Conservation (phyloP, 2,888 invertebrate genomes). For the Beris morrisii region DNA sequence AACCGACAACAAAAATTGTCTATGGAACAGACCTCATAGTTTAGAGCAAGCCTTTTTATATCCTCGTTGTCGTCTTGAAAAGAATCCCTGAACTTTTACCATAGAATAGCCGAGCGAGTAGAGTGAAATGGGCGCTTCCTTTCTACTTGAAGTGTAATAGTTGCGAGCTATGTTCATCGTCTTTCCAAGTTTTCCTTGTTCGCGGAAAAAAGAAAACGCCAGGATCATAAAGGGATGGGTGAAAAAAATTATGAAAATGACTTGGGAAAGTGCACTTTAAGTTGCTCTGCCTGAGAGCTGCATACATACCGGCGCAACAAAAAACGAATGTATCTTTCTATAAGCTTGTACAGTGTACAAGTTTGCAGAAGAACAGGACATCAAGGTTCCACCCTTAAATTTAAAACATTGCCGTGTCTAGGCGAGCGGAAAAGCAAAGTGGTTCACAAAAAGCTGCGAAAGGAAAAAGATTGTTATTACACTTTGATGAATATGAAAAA, state of each 20-base stretch:
- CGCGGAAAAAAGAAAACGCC: constrained; percentile 21
- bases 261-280: constrained; percentile 32
- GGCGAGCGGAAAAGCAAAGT: background rate
- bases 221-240: constrained; percentile 26
- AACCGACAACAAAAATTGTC: too few species aligned
- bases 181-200: too few species aligned
- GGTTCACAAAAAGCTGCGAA: background rate
- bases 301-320: background rate
- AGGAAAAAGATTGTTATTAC: constrained; percentile 19
- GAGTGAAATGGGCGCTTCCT: too few species aligned
- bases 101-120: too few species aligned
- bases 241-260: constrained; percentile 32
- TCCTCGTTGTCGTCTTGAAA: background rate
- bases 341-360: background rate
- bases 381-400: too few species aligned
- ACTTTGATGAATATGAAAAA: constrained; percentile 21
- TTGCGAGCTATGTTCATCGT: too few species aligned
- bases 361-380: too few species aligned
- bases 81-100: background rate
- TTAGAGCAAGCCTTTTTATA: background rate
- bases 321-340: background rate
- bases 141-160: too few species aligned
- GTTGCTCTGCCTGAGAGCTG: constrained; percentile 8
- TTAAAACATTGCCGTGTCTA: background rate
- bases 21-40: background rate